Percentiles rank a stretch among this genome's conserved stretches.
Conservation (phyloP, 2,797 vertebrate species). For the Onychomys leucogaster region DNA sequence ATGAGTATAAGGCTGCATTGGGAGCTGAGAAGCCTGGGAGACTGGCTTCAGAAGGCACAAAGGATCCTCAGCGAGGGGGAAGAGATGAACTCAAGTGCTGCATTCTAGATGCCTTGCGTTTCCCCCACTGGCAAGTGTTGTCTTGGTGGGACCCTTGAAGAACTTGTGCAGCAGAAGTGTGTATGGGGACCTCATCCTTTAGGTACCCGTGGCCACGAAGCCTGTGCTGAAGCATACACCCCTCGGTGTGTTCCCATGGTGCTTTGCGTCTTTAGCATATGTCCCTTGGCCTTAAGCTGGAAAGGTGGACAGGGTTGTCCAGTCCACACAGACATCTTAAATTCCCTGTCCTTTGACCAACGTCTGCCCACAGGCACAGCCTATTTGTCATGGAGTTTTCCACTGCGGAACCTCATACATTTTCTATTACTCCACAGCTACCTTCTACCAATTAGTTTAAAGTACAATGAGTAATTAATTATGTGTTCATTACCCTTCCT, state of each 20-base stretch:
- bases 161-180: background rate
- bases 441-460: background rate
- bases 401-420: background rate
- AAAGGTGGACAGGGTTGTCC: background rate
- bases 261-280: background rate
- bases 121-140: background rate
- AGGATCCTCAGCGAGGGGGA: background rate
- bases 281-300: background rate
- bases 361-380: background rate
- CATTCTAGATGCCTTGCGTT: background rate
- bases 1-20: accelerated
- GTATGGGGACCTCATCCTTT: background rate
- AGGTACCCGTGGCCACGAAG: background rate
- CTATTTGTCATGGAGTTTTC: background rate
- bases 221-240: background rate
- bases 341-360: background rate
- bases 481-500: slow-evolving; percentile 30
- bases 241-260: background rate
- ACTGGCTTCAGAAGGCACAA: background rate
- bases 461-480: slow-evolving; percentile 36
- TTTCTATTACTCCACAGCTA: background rate
- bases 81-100: background rate
- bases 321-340: background rate
- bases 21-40: background rate
- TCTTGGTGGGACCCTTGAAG: background rate